Evolutionary conservation across 2,113 vertebrate species (phyloP), one percentile per base, ranked within the genome.

Genomic region (Corvus cornix): DNA sequence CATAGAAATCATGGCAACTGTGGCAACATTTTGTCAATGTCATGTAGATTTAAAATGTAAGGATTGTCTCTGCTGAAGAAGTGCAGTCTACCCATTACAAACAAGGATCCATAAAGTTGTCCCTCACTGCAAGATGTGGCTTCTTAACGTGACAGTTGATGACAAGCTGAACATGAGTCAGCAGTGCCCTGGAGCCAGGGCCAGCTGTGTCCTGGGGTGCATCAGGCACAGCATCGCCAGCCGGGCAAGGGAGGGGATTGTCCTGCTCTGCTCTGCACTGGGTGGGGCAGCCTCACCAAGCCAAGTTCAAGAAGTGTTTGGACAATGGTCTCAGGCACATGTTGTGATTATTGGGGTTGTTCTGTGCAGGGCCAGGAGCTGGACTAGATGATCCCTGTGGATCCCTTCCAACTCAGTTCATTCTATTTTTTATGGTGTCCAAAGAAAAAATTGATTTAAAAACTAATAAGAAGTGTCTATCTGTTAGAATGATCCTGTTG

Each of bases 121-220:
- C 14, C 17, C 23, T 92, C 11, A 33, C 7, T 9, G 69, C 28
- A 52, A 33, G 13, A 2, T 52, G 24, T 46, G 63, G 15, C 23
- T 66, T 90, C 33, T 90, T 31, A 62, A 16, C 4, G 12, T 28
- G 18, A 30, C 4, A 60, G 31, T 6, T 16, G 13, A 31, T 11
- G 30, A 0, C 31, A 31, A 15, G 55, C 0, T 27, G n/a, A 53
- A 3, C 15, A 5, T 0, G 21, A 62, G 48, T 0, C 55, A 69
- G 41, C 62, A 68, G 70, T 62, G 39, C 30, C 37, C 78, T 68
- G 78, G 53, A 69, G 30, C 30, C 55, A 55, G 41, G 5, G 26
- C 3, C 70, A 76, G 0, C 2, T 4, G 0, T 48, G 14, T 49
- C 41, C 55, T 69, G 41, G 16, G 10, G 0, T 2, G 3, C 13